These are phyloP conservation scores for Phalanger gymnotis DNA, from an alignment of 2,797 vertebrate genomes.

Conservation along the genomic window DNA sequence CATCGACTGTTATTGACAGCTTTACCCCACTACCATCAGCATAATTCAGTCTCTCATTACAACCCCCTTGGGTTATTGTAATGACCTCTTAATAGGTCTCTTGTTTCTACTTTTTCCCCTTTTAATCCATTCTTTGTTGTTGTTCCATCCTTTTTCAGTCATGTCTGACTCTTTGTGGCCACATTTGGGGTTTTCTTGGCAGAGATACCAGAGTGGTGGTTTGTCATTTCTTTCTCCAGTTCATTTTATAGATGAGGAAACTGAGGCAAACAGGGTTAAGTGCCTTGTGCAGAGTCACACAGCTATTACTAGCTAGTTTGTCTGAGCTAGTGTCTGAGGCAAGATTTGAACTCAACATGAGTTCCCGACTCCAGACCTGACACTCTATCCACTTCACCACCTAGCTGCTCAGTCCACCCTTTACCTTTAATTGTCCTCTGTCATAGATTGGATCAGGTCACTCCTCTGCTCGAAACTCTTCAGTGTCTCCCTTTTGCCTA, in stretches of 20 bases:
- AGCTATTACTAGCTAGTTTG: no score
- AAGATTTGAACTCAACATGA: neutral
- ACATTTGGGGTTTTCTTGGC: neutral
- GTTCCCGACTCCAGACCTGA: neutral
- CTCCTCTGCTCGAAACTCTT: neutral
- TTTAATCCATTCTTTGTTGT: neutral
- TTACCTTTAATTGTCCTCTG: neutral
- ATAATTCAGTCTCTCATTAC: neutral
- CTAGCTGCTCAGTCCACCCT: neutral
- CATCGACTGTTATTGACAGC: neutral
- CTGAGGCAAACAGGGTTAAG: neutral
- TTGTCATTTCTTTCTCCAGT: no score
- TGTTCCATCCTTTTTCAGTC: neutral
- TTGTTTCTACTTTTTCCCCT: slow-evolving; percentile 26
- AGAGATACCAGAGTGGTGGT: neutral
- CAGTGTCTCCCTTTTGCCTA: neutral
- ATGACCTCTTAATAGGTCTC: neutral
- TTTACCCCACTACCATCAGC: neutral
- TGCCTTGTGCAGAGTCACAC: neutral
- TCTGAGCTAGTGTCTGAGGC: no score
- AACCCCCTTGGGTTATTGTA: neutral
- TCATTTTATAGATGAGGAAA: neutral
- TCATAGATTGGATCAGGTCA: neutral
- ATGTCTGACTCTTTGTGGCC: neutral
- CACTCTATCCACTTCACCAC: neutral